These are phyloP conservation scores for Drosophila aldrichi DNA, from an alignment of 2,888 invertebrate genomes.

Conservation along the genomic window DNA sequence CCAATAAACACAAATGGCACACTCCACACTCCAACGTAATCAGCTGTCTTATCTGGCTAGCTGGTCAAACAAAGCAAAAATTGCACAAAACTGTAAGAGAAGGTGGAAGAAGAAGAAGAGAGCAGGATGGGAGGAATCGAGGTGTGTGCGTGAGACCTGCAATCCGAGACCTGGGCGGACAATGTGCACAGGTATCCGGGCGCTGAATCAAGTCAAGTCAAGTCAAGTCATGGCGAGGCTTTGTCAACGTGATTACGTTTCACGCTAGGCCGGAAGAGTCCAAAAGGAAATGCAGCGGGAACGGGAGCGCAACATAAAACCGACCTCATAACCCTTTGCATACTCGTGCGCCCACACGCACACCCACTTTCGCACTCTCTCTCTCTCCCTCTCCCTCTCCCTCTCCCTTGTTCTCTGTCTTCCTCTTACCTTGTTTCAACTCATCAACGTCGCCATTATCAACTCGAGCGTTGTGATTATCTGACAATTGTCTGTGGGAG, in stretches of 20 bases:
- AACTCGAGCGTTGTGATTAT: slow-evolving; percentile 72
- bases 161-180: slow-evolving; percentile 46
- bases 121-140: not conserved
- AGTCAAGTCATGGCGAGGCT: slow-evolving; percentile 35
- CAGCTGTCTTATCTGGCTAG: slow-evolving; percentile 53
- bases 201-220: slow-evolving; percentile 9
- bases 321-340: slow-evolving; percentile 7
- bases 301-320: slow-evolving; percentile 13
- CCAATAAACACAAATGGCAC: slow-evolving; percentile 56
- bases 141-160: slow-evolving; percentile 19
- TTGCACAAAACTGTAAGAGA: slow-evolving; percentile 29
- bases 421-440: slow-evolving; percentile 41
- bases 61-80: slow-evolving; percentile 50
- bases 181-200: slow-evolving; percentile 37
- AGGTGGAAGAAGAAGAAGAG: not conserved
- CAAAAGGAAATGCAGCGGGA: slow-evolving; percentile 62
- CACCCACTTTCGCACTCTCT: too few species aligned
- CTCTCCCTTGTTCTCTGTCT: not conserved
- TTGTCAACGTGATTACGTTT: slow-evolving; percentile 70
- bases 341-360: not conserved
- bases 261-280: slow-evolving; percentile 61
- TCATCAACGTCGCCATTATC: slow-evolving; percentile 74
- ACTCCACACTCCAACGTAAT: slow-evolving; percentile 49
- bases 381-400: not conserved
- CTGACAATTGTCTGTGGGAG: slow-evolving; percentile 62